Evolutionary conservation across 2,888 invertebrate species (phyloP), one percentile per base, ranked within the genome.

Genomic region (Adineta ricciae): DNA sequence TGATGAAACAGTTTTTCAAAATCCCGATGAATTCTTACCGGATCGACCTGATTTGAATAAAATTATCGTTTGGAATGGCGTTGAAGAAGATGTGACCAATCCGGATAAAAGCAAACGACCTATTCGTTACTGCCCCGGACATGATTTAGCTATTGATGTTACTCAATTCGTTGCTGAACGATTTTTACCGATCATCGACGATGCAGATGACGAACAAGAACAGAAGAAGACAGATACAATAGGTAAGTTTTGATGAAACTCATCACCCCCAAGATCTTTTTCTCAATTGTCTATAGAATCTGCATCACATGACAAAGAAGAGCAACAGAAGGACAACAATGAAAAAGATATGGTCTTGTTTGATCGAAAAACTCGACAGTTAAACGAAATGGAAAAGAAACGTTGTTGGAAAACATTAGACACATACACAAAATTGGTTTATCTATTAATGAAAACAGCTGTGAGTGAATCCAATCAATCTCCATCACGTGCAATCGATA

Each of bases 401-500:
- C 9, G 32, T 19, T 72, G 16, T 36, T 72, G 32, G 8, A 19
- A 32, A 32, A 32, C 32, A 36, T 72, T 72, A 36, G 72, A 72
- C 36, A 72, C 32, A 32, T 72, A 72, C 4, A 72, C 72, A 32
- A 72, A 72, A 72, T 0, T 72, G 16, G 72, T 72, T 2, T 32
- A 16, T 5, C 2, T 32, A 36, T 36, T 72, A 36, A 72, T 72
- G 72, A 9, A 72, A 36, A 0, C 14, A 36, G 72, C 72, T 36
- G 27, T 72, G 11, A 32, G 36, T 16, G 72, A 72, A 14, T 32
- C 36, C 0, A 36, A 72, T 72, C 36, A 16, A 72, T 32, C 36
- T 72, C 72, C 72, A 72, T 19, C 72, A 72, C 72, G 72, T 72
- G 72, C 32, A 16, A 72, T 72, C 36, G 72, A 72, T 72, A 72